Conservation (phyloP, 2,113 vertebrate genomes). For the Saimiri boliviensis region DNA sequence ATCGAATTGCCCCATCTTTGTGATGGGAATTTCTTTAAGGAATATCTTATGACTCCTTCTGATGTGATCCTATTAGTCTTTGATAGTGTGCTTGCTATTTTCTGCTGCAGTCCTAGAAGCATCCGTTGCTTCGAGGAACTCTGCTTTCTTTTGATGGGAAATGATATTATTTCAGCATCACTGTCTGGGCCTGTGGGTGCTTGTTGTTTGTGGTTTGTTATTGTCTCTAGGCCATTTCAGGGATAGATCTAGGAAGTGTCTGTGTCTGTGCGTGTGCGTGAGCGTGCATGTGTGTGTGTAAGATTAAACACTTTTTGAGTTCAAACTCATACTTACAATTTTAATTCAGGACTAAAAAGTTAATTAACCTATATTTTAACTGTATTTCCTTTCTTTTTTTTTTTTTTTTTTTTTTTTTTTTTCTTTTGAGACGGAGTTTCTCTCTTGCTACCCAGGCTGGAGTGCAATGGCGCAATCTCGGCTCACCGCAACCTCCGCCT, state of each 20-base stretch:
- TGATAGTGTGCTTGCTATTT: background rate
- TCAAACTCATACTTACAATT: background rate
- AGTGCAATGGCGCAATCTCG: too few relatives aligned
- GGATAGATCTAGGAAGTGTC: background rate
- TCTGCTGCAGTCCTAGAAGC: background rate
- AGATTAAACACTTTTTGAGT: background rate
- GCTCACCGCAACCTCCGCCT: too few relatives aligned
- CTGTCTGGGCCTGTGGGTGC: background rate
- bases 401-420: conserved; percentile 60
- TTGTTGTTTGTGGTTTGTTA: background rate
- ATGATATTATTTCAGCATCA: background rate
- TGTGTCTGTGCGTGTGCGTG: background rate
- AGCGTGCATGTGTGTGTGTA: background rate
- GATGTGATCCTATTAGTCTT: background rate
- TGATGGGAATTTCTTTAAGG: background rate
- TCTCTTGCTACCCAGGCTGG: too few relatives aligned
- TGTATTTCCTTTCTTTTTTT: conserved; percentile 43
- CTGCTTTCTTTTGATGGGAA: background rate
- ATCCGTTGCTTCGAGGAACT: background rate
- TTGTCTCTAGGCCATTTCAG: background rate
- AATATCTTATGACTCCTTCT: background rate
- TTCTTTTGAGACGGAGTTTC: too few relatives aligned
- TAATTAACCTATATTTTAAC: background rate
- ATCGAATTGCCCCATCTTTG: background rate
- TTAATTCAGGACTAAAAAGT: background rate